A percentile compares a stretch with the other conserved stretches of the same genome.
phyloP scores from a whole-genome alignment of 2,113 vertebrate genomes.

The Electrona antarctica region DNA sequence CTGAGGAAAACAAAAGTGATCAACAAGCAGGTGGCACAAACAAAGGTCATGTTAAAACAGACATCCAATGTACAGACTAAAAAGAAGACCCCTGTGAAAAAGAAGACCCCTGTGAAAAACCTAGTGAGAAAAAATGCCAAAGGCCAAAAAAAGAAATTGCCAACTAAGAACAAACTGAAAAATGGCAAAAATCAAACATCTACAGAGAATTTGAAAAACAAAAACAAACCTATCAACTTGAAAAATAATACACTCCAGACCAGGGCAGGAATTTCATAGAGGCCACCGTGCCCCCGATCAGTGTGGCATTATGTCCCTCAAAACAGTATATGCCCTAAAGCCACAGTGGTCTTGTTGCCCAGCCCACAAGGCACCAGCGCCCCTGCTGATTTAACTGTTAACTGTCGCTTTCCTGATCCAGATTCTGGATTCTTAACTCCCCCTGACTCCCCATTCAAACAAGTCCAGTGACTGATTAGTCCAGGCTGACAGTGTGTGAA shows the following conservation, averaged over 20 bases:
- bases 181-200: constrained; percentile 25
- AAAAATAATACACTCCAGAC: not conserved
- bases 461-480: too few relatives aligned
- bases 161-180: constrained; percentile 19
- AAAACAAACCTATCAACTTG: constrained; percentile 2
- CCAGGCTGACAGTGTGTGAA: too few relatives aligned
- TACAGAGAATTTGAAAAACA: not conserved
- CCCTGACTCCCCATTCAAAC: too few relatives aligned
- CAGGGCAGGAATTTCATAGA: not conserved
- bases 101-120: not conserved
- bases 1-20: constrained; percentile 25
- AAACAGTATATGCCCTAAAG: too few relatives aligned
- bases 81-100: not conserved
- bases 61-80: not conserved
- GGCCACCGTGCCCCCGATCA: too few relatives aligned
- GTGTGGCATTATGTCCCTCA: not conserved
- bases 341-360: too few relatives aligned
- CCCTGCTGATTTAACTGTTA: too few relatives aligned
- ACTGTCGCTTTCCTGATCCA: too few relatives aligned
- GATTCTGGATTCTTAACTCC: too few relatives aligned
- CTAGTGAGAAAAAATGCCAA: not conserved
- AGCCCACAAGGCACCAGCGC: too few relatives aligned
- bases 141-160: constrained; percentile 4
- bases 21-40: constrained; percentile 32
- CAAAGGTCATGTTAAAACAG: constrained; percentile 12